These are phyloP conservation scores for Pristionchus japonicus DNA, from an alignment of 2,888 invertebrate species.

Conservation along the genomic window DNA sequence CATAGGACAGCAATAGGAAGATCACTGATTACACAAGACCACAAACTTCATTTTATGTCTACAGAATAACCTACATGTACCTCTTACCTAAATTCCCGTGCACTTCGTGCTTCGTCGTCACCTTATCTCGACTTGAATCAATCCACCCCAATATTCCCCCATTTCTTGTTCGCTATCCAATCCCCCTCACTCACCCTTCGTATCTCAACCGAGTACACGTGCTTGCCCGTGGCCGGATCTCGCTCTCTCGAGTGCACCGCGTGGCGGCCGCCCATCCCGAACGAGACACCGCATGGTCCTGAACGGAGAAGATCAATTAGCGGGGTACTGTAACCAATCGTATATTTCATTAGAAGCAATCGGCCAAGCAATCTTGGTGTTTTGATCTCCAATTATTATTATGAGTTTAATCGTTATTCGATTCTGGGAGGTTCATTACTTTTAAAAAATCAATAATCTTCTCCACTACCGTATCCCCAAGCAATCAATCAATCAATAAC, in stretches of 20 bases:
- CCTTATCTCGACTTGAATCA: too few relatives aligned
- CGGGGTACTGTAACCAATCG: background rate
- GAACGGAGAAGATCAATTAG: background rate
- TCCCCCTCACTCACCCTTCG: slow-evolving; percentile 32
- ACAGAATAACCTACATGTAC: too few relatives aligned
- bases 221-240: slow-evolving; percentile 27
- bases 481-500: background rate
- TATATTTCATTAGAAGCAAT: background rate
- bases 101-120: too few relatives aligned
- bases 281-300: slow-evolving; percentile 45
- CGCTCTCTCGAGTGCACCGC: slow-evolving; percentile 39
- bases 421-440: background rate
- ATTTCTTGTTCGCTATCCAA: too few relatives aligned
- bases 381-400: too few relatives aligned
- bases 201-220: slow-evolving; percentile 37
- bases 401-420: background rate
- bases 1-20: too few relatives aligned
- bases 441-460: background rate
- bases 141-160: too few relatives aligned
- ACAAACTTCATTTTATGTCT: too few relatives aligned
- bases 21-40: too few relatives aligned
- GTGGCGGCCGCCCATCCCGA: slow-evolving; percentile 40
- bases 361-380: too few relatives aligned
- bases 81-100: too few relatives aligned
- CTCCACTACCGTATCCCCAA: background rate